phyloP scores from a whole-genome alignment of 2,888 invertebrate species.

The Ctena decussata region DNA sequence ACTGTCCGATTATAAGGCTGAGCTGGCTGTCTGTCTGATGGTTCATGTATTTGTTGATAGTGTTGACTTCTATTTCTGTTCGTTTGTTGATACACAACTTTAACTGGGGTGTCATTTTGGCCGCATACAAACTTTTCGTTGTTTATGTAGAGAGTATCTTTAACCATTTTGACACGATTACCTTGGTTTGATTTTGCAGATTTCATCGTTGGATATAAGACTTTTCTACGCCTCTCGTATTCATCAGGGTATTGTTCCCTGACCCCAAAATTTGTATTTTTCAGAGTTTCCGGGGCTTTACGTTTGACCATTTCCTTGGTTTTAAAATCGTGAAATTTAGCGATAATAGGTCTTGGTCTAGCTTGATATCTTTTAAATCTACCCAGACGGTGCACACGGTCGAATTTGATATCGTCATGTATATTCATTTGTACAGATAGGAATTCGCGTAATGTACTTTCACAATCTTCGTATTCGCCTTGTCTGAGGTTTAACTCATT shows the following conservation, averaged over 20 bases:
- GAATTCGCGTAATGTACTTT: neutral
- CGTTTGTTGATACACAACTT: neutral
- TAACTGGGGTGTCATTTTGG: neutral
- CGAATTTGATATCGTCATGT: no score
- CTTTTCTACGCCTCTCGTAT: neutral
- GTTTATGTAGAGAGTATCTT: no score
- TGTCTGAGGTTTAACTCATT: neutral
- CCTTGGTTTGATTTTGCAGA: neutral
- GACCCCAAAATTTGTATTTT: neutral
- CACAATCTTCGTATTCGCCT: neutral
- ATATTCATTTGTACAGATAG: neutral
- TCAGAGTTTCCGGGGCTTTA: no score
- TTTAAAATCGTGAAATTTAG: neutral
- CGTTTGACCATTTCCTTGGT: no score
- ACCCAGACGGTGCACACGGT: no score
- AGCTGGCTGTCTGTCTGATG: no score
- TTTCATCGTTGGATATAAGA: neutral
- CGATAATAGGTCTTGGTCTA: neutral
- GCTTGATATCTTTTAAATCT: neutral
- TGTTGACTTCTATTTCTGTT: no score
- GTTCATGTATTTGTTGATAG: no score
- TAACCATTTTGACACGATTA: no score
- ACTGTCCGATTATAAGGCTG: no score
- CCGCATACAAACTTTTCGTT: no score
- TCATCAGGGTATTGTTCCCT: neutral